Conservation (phyloP, 1,140 invertebrate species). For the Palaemon carinicauda region DNA sequence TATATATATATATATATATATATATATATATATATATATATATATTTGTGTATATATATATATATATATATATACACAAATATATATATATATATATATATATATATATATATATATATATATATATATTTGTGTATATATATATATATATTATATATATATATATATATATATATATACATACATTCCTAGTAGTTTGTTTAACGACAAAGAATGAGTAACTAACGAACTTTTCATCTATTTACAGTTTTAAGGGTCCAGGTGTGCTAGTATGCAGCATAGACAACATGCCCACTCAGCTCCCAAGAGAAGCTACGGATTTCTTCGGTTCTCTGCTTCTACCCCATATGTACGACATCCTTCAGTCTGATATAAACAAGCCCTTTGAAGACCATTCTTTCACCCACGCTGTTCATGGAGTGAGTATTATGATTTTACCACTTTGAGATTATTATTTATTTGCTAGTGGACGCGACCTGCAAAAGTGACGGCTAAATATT, state of each 20-base stretch:
- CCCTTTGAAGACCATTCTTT: constrained; percentile 84
- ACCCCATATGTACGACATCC: constrained; percentile 89
- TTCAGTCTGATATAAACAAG: constrained; percentile 87
- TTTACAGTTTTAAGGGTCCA: constrained; percentile 86
- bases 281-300: constrained; percentile 99
- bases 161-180: too few species aligned
- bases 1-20: too few species aligned
- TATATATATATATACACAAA: too few species aligned
- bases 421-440: constrained; percentile 67
- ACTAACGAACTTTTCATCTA: neutral
- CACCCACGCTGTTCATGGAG: constrained; percentile 79
- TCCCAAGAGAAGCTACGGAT: constrained; percentile 96
- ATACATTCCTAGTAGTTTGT: too few species aligned
- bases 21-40: too few species aligned
- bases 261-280: constrained; percentile 98
- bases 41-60: too few species aligned
- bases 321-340: constrained; percentile 94
- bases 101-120: neutral
- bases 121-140: too few species aligned
- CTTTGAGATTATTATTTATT: too few species aligned
- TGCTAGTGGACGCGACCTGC: too few species aligned
- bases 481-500: too few species aligned
- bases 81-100: neutral
- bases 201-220: too few species aligned
- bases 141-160: too few species aligned